A percentile compares a stretch with the other conserved stretches of the same genome.
Evolutionary conservation across 2,113 vertebrate genomes (phyloP).

Genomic region (Miniopterus natalensis): DNA sequence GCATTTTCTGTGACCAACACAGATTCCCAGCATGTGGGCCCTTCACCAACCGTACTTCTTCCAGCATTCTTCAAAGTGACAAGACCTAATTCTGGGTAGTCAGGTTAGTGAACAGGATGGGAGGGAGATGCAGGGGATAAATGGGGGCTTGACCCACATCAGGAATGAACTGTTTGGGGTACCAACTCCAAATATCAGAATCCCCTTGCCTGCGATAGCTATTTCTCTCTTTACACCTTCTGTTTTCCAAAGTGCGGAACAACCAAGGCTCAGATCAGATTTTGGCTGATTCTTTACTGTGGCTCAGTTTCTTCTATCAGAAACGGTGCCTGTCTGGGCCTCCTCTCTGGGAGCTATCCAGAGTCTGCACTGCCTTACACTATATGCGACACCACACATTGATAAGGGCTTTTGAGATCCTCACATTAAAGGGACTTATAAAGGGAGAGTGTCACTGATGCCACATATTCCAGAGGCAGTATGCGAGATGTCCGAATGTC

Average conservation of each 20-base stretch:
- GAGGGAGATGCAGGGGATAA: background rate
- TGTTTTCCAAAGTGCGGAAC: background rate
- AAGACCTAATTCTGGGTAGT: background rate
- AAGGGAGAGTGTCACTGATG: background rate
- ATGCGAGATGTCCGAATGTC: background rate
- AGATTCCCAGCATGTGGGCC: background rate
- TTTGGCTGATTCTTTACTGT: background rate
- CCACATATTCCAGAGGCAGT: background rate
- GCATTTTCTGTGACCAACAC: background rate
- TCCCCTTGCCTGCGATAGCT: background rate
- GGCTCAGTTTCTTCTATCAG: background rate
- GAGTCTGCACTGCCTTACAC: background rate
- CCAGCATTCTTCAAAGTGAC: background rate
- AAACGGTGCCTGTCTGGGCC: background rate
- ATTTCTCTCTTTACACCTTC: background rate
- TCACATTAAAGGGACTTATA: background rate
- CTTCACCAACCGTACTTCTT: background rate
- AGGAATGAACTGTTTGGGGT: background rate
- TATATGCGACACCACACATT: background rate
- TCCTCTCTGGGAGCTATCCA: background rate
- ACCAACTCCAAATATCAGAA: background rate
- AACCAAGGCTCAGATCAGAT: too few relatives aligned
- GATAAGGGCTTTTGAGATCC: background rate
- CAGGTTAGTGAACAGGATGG: background rate
- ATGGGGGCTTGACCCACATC: rapidly evolving